Evolutionary conservation across 2,797 vertebrate genomes (phyloP).

Genomic region (Hapalemur alaotrensis): DNA sequence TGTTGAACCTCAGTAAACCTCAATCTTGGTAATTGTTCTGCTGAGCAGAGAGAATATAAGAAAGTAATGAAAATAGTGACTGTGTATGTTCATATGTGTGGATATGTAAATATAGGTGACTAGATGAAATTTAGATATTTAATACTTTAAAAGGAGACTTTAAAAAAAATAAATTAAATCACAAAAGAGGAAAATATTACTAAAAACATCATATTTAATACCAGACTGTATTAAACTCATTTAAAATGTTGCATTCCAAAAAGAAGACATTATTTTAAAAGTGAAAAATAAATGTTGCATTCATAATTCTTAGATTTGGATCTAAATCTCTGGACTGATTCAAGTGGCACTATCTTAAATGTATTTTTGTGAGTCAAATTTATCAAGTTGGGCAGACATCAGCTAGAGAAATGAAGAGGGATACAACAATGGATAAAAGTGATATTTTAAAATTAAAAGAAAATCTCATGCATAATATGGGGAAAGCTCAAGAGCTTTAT

Average conservation of each 20-base stretch:
- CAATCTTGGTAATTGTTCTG: background rate
- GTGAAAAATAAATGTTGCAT: background rate
- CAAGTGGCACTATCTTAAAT: background rate
- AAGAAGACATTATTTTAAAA: background rate
- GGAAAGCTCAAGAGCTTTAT: background rate
- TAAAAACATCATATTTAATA: background rate
- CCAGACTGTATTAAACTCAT: background rate
- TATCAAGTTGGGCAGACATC: background rate
- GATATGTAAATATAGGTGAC: background rate
- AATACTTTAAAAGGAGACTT: background rate
- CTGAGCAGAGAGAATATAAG: background rate
- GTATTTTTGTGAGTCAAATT: conserved; percentile 39
- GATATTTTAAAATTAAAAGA: conserved; percentile 43
- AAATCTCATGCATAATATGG: background rate
- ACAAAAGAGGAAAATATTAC: background rate
- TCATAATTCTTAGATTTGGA: conserved; percentile 18
- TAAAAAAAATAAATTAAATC: background rate
- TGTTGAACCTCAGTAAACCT: background rate
- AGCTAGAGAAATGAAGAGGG: background rate
- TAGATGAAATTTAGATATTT: background rate
- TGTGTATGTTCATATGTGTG: background rate
- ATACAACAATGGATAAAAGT: background rate
- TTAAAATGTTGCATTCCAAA: conserved; percentile 30
- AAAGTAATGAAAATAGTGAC: conserved; percentile 14
- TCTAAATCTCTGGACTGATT: background rate